These are phyloP conservation scores for Harmothoe impar DNA, from an alignment of 2,888 invertebrate species.

Conservation along the genomic window DNA sequence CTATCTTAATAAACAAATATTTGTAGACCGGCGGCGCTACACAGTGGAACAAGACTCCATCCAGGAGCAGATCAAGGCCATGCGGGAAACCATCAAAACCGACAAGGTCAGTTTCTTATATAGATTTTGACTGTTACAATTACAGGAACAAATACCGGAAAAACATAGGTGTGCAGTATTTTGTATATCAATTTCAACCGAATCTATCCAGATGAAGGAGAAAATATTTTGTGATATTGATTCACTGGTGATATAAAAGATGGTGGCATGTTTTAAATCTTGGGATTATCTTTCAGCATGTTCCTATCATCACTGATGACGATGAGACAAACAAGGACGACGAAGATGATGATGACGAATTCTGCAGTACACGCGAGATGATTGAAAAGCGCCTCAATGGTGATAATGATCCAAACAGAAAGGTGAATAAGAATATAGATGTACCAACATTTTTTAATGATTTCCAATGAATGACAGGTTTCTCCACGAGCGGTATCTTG, in stretches of 20 bases:
- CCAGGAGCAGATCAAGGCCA: conserved; percentile 55
- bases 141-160: background rate
- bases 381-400: conserved; percentile 56
- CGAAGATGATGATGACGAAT: conserved; percentile 75
- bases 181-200: too few species aligned
- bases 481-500: too few species aligned
- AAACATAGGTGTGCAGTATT: too few species aligned
- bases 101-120: conserved; percentile 56
- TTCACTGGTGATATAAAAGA: too few species aligned
- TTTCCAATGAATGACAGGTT: too few species aligned
- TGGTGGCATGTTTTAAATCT: too few species aligned
- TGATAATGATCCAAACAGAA: conserved; percentile 21
- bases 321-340: conserved; percentile 74
- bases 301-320: conserved; percentile 76
- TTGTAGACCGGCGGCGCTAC: conserved; percentile 56
- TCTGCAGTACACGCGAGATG: conserved; percentile 54
- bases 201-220: too few species aligned
- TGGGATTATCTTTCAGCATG: conserved; percentile 70
- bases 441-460: background rate
- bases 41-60: conserved; percentile 60
- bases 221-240: too few species aligned
- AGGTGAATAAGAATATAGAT: conserved; percentile 43
- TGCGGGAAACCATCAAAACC: conserved; percentile 75
- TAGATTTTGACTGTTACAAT: background rate
- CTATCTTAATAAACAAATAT: too few species aligned